phyloP scores from a whole-genome alignment of 1,140 invertebrate genomes.

The Bombus huntii region DNA sequence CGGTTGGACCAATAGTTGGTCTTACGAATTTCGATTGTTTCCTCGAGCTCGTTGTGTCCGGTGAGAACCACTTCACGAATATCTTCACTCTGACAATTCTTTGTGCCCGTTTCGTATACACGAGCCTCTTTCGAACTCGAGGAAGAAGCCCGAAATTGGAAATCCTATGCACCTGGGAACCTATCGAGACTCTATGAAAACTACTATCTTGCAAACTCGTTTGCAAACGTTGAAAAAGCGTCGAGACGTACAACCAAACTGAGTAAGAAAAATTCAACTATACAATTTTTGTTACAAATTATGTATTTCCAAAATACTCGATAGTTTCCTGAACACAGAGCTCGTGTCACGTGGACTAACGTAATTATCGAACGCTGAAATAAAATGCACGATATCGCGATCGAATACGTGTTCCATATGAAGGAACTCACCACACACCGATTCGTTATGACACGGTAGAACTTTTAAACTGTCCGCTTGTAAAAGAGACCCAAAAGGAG shows the following conservation, averaged over 20 bases:
- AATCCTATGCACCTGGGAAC: too few relatives aligned
- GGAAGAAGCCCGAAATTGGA: too few relatives aligned
- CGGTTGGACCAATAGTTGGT: background rate
- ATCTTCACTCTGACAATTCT: constrained; percentile 49
- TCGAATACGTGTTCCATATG: background rate
- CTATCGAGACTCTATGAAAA: too few relatives aligned
- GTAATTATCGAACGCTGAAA: constrained; percentile 14
- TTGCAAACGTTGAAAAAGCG: too few relatives aligned
- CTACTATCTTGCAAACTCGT: too few relatives aligned
- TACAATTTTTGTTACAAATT: too few relatives aligned
- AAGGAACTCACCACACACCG: constrained; percentile 75
- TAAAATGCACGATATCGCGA: constrained; percentile 3
- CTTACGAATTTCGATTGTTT: constrained; percentile 68
- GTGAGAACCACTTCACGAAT: constrained; percentile 42
- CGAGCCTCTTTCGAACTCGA: too few relatives aligned
- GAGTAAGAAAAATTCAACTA: background rate
- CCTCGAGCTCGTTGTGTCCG: constrained; percentile 41
- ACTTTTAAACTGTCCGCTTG: constrained; percentile 29
- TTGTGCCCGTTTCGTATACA: too few relatives aligned
- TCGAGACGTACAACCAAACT: too few relatives aligned
- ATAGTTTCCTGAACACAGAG: constrained; percentile 33
- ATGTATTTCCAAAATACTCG: constrained; percentile 1
- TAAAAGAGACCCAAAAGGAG: constrained; percentile 60
- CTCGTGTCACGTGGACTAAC: constrained; percentile 46
- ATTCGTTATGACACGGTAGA: constrained; percentile 57